These are phyloP conservation scores for Neodiprion virginianus DNA, from an alignment of 1,140 invertebrate genomes.

Conservation along the genomic window DNA sequence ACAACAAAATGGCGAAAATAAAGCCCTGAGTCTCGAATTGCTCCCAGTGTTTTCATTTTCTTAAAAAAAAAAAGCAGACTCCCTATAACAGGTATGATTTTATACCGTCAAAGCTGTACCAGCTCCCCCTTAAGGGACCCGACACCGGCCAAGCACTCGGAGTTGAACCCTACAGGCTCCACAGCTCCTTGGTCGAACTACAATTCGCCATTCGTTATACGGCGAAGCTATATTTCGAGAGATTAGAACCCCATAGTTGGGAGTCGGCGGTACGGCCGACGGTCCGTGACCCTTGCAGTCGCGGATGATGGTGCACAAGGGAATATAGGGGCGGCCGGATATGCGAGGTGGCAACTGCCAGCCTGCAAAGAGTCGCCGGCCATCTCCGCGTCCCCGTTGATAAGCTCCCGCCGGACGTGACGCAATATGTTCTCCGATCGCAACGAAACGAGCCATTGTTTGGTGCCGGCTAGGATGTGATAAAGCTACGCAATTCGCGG, in stretches of 20 bases:
- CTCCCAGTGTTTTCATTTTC: too few relatives aligned
- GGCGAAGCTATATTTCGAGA: constrained; percentile 9
- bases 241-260: not conserved
- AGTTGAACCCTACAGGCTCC: too few relatives aligned
- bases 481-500: constrained; percentile 34
- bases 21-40: too few relatives aligned
- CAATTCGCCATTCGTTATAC: not conserved
- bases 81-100: too few relatives aligned
- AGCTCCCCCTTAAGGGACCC: too few relatives aligned
- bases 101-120: too few relatives aligned
- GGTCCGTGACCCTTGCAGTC: constrained; percentile 13
- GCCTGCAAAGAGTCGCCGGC: too few relatives aligned
- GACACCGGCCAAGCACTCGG: too few relatives aligned
- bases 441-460: constrained; percentile 34
- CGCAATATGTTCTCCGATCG: constrained; percentile 29
- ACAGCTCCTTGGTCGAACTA: too few relatives aligned
- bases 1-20: too few relatives aligned
- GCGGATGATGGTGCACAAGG: constrained; percentile 17
- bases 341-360: constrained; percentile 1
- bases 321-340: constrained; percentile 19
- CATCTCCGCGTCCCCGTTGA: constrained; percentile 28
- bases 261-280: not conserved
- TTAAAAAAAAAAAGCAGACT: too few relatives aligned
- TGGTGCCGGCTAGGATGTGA: constrained; percentile 25
- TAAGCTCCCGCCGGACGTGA: constrained; percentile 32